phyloP scores from a whole-genome alignment of 2,797 vertebrate species.

The Myotis vivesi region DNA sequence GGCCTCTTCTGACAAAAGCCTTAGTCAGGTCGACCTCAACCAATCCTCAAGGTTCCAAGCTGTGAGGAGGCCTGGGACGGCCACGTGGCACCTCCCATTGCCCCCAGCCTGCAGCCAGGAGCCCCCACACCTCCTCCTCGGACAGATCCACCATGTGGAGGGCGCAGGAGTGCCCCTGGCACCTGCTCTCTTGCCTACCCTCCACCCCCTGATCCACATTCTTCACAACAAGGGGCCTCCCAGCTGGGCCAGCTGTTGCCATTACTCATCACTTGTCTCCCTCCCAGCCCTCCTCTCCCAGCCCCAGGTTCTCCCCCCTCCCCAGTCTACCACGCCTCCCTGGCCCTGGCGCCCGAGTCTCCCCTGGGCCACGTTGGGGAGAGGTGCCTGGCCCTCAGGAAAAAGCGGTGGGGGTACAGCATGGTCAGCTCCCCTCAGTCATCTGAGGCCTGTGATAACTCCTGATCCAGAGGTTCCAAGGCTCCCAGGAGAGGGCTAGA shows the following conservation, averaged over 20 bases:
- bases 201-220: background rate
- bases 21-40: background rate
- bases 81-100: rapidly evolving
- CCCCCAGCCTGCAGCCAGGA: background rate
- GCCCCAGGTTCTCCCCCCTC: background rate
- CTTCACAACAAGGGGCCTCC: background rate
- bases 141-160: background rate
- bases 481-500: background rate
- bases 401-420: background rate
- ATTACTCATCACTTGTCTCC: background rate
- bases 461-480: background rate
- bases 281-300: background rate
- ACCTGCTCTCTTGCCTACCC: background rate
- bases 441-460: background rate
- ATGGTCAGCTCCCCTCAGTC: background rate
- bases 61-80: background rate
- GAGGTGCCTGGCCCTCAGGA: background rate
- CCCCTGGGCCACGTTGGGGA: background rate
- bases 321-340: background rate
- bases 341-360: background rate
- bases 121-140: background rate
- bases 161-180: background rate
- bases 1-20: rapidly evolving
- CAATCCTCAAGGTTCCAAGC: background rate
- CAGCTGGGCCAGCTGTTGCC: background rate